phyloP scores from a whole-genome alignment of 2,888 invertebrate genomes.

The Mythimna vitellina region DNA sequence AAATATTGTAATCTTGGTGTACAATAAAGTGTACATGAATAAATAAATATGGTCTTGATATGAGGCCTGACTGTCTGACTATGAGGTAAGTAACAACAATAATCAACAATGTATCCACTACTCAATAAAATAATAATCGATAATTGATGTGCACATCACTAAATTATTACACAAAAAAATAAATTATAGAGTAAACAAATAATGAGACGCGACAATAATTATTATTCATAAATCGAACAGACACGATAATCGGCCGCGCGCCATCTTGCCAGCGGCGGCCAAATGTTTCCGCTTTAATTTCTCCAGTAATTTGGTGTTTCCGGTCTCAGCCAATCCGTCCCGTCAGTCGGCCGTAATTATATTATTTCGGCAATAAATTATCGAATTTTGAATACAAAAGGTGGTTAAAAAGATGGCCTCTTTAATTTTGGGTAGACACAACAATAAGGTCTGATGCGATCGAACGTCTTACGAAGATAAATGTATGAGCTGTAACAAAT shows the following conservation, averaged over 20 bases:
- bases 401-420: constrained; percentile 83
- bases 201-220: constrained; percentile 82
- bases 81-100: constrained; percentile 20
- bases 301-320: constrained; percentile 90
- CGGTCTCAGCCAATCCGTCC: constrained; percentile 89
- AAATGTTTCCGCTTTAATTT: constrained; percentile 91
- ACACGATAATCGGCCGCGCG: constrained; percentile 84
- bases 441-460: constrained; percentile 70
- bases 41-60: too few species aligned
- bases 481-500: constrained; percentile 45
- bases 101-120: constrained; percentile 18
- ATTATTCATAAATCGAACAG: constrained; percentile 88
- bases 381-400: constrained; percentile 89
- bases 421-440: constrained; percentile 84
- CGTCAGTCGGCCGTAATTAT: constrained; percentile 89
- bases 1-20: too few species aligned
- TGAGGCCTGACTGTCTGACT: too few species aligned
- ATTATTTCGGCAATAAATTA: constrained; percentile 91
- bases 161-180: constrained; percentile 35
- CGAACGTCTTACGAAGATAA: constrained; percentile 58
- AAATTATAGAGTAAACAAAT: constrained; percentile 73
- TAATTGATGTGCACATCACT: constrained; percentile 51
- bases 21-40: too few species aligned
- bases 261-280: constrained; percentile 90
- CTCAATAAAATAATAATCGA: constrained; percentile 51